Percentiles rank a stretch among this genome's conserved stretches.
Conservation (phyloP, 2,113 vertebrate species). For the Hassar affinis region DNA sequence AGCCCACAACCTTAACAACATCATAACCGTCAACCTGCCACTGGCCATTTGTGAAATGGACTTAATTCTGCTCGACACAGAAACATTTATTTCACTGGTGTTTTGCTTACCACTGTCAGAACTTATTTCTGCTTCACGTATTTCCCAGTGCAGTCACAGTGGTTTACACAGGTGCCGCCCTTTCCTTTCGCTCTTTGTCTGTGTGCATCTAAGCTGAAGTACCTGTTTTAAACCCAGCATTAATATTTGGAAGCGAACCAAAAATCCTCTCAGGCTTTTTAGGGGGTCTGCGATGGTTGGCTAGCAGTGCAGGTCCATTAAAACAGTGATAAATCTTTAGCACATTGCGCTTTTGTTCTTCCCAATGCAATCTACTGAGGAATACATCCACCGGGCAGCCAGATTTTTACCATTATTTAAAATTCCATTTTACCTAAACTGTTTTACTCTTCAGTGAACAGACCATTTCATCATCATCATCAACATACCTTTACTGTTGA, state of each 20-base stretch:
- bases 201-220: not conserved
- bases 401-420: not conserved
- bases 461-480: no score
- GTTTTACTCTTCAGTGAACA: slow-evolving; percentile 4
- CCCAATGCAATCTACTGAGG: not conserved
- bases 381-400: not conserved
- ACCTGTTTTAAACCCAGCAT: not conserved
- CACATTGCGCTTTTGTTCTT: not conserved
- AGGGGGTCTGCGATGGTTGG: not conserved
- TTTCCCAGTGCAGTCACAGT: not conserved
- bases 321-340: slow-evolving; percentile 24
- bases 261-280: slow-evolving; percentile 35
- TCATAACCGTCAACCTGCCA: not conserved
- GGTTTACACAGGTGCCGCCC: slow-evolving; percentile 1
- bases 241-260: slow-evolving; percentile 30
- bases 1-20: no score
- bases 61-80: not conserved
- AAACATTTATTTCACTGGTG: not conserved
- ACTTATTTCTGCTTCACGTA: not conserved
- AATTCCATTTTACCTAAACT: not conserved
- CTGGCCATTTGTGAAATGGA: not conserved
- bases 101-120: not conserved
- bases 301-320: not conserved
- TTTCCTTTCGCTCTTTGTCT: slow-evolving; percentile 9
- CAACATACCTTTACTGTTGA: not conserved